These are phyloP conservation scores for Megalonaias nervosa DNA, from an alignment of 1,140 invertebrate genomes.

Conservation along the genomic window DNA sequence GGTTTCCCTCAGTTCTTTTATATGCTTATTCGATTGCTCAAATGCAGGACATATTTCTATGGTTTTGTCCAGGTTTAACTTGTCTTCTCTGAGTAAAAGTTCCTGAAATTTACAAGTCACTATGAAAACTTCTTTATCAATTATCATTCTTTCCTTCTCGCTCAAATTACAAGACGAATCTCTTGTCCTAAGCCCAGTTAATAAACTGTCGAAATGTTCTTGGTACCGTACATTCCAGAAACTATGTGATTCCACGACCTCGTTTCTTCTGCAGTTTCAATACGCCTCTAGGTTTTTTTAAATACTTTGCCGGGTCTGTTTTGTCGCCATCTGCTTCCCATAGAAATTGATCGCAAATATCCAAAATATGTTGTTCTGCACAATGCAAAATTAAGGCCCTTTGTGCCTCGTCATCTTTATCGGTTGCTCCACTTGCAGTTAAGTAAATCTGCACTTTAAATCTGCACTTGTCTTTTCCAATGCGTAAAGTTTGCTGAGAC, in stretches of 20 bases:
- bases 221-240: conserved; percentile 24
- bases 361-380: conserved; percentile 8
- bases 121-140: conserved; percentile 19
- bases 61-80: conserved; percentile 2
- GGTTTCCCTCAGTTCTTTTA: conserved; percentile 1
- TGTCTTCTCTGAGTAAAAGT: conserved; percentile 13
- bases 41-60: conserved; percentile 7
- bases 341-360: conserved; percentile 16
- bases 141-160: conserved; percentile 19
- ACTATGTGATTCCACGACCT: conserved; percentile 24
- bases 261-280: conserved; percentile 21
- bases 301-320: conserved; percentile 14
- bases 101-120: conserved; percentile 11
- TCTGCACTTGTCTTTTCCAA: conserved; percentile 24
- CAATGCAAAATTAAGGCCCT: conserved; percentile 13
- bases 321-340: conserved; percentile 6
- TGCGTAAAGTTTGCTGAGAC: conserved; percentile 7
- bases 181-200: conserved; percentile 21
- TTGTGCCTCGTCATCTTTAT: neutral
- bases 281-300: conserved; percentile 14
- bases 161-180: conserved; percentile 19
- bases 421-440: conserved; percentile 8
- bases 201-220: conserved; percentile 11
- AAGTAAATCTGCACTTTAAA: neutral
- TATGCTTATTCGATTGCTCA: conserved; percentile 19